Conservation (phyloP, 2,888 invertebrate genomes). For the Venustoraphidia nigricollis region DNA sequence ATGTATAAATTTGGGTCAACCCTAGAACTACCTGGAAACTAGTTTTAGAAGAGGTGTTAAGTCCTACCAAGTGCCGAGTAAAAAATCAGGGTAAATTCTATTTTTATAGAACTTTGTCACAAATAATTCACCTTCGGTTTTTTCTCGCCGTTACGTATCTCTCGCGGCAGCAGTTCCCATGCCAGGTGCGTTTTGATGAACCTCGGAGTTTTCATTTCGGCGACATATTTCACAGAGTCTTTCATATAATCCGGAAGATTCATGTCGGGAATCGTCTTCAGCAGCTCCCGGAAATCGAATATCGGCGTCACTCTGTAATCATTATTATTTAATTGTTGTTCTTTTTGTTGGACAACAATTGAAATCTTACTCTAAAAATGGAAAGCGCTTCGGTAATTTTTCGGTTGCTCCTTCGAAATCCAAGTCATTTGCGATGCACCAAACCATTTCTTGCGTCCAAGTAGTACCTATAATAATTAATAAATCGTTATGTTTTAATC, state of each 20-base stretch:
- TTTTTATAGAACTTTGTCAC: too few species aligned
- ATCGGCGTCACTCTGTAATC: too few species aligned
- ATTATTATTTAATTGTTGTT: too few species aligned
- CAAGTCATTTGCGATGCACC: background rate
- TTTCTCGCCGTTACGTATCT: background rate
- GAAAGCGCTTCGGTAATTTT: background rate
- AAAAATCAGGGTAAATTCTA: too few species aligned
- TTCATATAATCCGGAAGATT: background rate
- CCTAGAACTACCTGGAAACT: too few species aligned
- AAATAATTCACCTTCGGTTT: background rate
- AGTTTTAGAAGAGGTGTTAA: too few species aligned
- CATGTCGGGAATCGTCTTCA: too few species aligned
- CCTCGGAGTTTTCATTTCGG: background rate
- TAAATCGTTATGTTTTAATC: too few species aligned
- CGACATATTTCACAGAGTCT: background rate
- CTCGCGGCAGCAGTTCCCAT: background rate
- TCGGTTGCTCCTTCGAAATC: background rate
- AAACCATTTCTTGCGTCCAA: slow-evolving; percentile 1
- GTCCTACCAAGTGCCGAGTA: too few species aligned
- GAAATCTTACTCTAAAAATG: background rate
- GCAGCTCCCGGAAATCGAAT: too few species aligned
- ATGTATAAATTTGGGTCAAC: too few species aligned
- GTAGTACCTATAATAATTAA: background rate
- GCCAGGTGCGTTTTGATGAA: background rate
- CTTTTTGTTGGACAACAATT: too few species aligned